Percentiles rank a stretch among this genome's conserved stretches.
Conservation (phyloP, 2,113 vertebrate genomes). For the Octodon degus region DNA sequence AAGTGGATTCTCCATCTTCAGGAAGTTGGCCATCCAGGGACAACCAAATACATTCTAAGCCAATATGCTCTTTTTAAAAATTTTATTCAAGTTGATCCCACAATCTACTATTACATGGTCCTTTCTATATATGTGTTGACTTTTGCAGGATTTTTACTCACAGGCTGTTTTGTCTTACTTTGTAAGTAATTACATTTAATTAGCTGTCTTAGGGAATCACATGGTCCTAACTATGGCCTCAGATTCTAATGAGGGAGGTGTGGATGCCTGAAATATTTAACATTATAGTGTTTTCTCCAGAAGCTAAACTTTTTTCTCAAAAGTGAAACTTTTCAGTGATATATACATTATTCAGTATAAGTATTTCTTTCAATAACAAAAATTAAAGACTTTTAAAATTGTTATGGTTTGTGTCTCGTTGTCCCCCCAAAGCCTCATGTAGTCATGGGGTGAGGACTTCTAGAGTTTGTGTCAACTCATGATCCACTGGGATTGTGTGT, state of each 20-base stretch:
- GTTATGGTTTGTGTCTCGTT: too few species aligned
- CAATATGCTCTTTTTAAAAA: background rate
- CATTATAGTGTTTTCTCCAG: conserved; percentile 10
- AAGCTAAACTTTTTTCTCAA: conserved; percentile 12
- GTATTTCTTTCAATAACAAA: conserved; percentile 32
- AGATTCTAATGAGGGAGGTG: background rate
- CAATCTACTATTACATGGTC: background rate
- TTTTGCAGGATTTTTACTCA: conserved; percentile 1
- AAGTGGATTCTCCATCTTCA: background rate
- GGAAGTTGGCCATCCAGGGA: background rate
- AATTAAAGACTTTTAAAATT: background rate
- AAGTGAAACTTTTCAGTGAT: conserved; percentile 27
- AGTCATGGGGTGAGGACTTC: too few species aligned
- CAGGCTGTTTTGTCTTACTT: background rate
- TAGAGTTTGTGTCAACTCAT: too few species aligned
- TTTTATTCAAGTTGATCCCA: background rate
- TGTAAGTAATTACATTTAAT: conserved; percentile 44
- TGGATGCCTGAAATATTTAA: background rate
- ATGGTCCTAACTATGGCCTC: background rate
- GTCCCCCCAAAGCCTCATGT: too few species aligned
- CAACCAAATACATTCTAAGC: background rate
- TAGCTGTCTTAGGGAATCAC: conserved; percentile 17
- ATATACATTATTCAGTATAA: background rate
- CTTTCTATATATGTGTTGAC: background rate
- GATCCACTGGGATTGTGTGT: too few species aligned